phyloP scores from a whole-genome alignment of 2,888 invertebrate genomes.

The Nycteola revayana region DNA sequence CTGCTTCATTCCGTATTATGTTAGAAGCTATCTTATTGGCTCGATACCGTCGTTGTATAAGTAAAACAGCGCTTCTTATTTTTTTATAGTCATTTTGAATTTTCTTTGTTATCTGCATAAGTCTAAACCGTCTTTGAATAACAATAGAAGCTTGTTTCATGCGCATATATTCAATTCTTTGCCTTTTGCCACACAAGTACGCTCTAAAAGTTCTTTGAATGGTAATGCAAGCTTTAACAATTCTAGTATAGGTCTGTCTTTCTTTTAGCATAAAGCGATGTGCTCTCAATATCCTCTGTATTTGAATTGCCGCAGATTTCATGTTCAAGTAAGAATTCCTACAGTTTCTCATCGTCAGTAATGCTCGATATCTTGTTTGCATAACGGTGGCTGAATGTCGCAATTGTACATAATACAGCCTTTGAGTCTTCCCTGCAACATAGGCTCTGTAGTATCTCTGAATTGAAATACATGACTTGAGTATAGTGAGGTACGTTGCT shows the following conservation, averaged over 20 bases:
- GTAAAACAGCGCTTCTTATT: conserved; percentile 42
- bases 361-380: conserved; percentile 56
- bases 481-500: conserved; percentile 50
- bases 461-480: conserved; percentile 55
- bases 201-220: conserved; percentile 69
- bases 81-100: conserved; percentile 43
- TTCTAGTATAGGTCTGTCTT: conserved; percentile 49
- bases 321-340: conserved; percentile 43
- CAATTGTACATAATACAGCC: conserved; percentile 47
- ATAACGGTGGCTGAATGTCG: conserved; percentile 42
- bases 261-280: conserved; percentile 51
- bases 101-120: conserved; percentile 38
- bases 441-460: conserved; percentile 64
- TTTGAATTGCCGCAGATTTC: conserved; percentile 30
- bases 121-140: conserved; percentile 67
- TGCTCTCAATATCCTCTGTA: conserved; percentile 66
- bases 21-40: conserved; percentile 38
- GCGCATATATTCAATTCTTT: conserved; percentile 43
- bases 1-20: conserved; percentile 39
- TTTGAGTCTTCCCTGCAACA: conserved; percentile 40
- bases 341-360: conserved; percentile 46
- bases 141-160: conserved; percentile 48
- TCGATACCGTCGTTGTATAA: conserved; percentile 61
- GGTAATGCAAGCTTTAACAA: conserved; percentile 51
- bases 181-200: conserved; percentile 39